Base-by-base conservation (phyloP, 2,888 invertebrate species). In the Drosophila melanosoma region DNA sequence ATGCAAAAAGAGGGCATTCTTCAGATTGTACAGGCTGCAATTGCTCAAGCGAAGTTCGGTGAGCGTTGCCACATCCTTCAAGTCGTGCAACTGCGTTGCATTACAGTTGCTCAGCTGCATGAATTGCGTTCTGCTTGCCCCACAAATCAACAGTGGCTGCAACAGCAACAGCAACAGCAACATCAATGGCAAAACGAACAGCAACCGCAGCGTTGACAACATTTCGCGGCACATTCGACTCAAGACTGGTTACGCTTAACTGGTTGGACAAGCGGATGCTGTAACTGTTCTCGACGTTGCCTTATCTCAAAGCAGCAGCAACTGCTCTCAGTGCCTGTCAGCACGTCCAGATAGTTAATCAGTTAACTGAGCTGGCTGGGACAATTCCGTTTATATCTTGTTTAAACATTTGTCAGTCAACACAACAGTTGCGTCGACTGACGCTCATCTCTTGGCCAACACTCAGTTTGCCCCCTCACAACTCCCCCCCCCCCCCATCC, bases 1-100 rank as follows among this genome's bases (percentile, higher is more conserved):
- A 1, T 89, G 86, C 12, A 91, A 52, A 23, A 93, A 93, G 29
- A 89, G 68, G 0, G 89, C 92, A 77, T 92, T 93, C 49, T 87
- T 87, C 48, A 93, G 64, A 7, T 79, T 78, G 20, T 84, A 63
- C 3, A 92, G 73, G 26, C 79, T 83, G 75, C 93, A 91, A 51
- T 91, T 86, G 33, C 71, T 70, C 1, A 91, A 76, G 26, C 72
- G 82, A 2, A 93, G 63, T 23, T 89, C 86, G 3, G 36, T 73
- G 1, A 84, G 8, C 6, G 40, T 35, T 29, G 81, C 67, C 42
- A 36, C 64, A 15, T 82, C 63, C 8, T 32, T 51, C 38, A 90
- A 26, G 1, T 52, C 45, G 1, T 29, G 40, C 36, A 90, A 36
- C 29, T 81, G 74, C 0, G 78, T 77, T 11, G 66, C 67, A 12